Base-by-base conservation (phyloP, 92 coral and sea anemone species). In the Virgularia gustaviana region DNA sequence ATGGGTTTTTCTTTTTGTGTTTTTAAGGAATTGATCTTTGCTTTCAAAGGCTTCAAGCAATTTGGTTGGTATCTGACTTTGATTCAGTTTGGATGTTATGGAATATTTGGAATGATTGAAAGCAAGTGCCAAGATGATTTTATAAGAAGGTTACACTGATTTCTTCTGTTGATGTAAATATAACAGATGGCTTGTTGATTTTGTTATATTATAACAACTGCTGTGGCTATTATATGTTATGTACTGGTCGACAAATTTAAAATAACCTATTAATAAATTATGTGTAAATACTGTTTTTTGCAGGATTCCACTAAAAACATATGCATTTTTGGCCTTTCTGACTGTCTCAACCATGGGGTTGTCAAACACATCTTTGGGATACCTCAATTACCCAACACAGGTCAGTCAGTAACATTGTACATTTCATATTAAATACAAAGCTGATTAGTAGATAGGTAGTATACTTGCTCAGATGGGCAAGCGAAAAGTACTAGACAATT, bases 341-440 rank as follows among this genome's bases (percentile, higher is more conserved):
- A 92, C 98, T 37, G 98, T 92, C 11, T 75, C 98, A 28, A 92
- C 98, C 3, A 92, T 92, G 98, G 98, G 98, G 5, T 84, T 92
- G 13, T 92, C 98, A 22, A 92, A 92, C 33, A 78, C 96, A 3
- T 89, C 96, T 6, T 64, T 92, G 53, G 90, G 86, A 2, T 92
- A 92, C 58, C 84, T 92, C 9, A 92, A 92, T 65, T 92, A 92
- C 66, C 98, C 98, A 51, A 92, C 96, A 36, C 96, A 89, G 85
- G 99, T 94, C 75, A 68, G 71, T 49, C 22, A 34, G 29, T 44
- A 66, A 2, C n/a, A n/a, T n/a, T n/a, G n/a, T n/a, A n/a, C n/a
- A n/a, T n/a, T n/a, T n/a, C n/a, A n/a, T n/a, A 23, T 36, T 3
- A 2, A 4, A n/a, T n/a, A 3, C n/a, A n/a, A n/a, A 52, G 30